phyloP scores from a whole-genome alignment of 2,113 vertebrate genomes.

The Melanotaenia duboulayi region DNA sequence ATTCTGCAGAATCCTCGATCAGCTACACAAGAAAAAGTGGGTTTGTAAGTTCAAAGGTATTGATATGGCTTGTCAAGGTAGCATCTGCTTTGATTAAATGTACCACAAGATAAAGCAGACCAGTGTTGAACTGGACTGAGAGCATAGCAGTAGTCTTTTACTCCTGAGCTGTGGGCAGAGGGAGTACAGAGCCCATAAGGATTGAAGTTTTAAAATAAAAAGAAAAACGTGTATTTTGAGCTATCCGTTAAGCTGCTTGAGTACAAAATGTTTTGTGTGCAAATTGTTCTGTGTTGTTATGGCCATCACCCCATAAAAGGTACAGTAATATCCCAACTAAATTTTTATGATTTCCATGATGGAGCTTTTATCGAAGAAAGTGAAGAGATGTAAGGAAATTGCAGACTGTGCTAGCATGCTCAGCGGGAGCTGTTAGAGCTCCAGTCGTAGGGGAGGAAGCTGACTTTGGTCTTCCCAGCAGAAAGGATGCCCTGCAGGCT shows the following conservation, averaged over 20 bases:
- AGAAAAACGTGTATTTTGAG: conserved; percentile 8
- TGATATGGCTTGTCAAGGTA: conserved; percentile 62
- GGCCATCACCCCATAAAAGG: neutral
- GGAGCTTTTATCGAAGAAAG: conserved; percentile 18
- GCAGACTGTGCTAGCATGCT: conserved; percentile 38
- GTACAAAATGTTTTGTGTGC: neutral
- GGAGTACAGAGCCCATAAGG: neutral
- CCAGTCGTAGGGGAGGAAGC: conserved; percentile 85
- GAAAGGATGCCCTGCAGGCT: conserved; percentile 77
- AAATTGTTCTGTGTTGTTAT: neutral
- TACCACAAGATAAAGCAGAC: neutral
- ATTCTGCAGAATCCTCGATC: neutral
- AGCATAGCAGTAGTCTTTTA: conserved; percentile 2
- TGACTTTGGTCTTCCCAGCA: conserved; percentile 79
- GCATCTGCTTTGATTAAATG: conserved; percentile 18
- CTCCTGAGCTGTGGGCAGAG: conserved; percentile 61
- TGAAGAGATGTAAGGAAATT: neutral
- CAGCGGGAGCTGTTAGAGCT: conserved; percentile 79
- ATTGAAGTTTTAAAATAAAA: neutral
- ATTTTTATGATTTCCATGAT: conserved; percentile 8
- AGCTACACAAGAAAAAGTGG: neutral
- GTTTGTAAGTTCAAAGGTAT: conserved; percentile 15
- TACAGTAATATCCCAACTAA: neutral
- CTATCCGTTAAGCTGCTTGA: conserved; percentile 16
- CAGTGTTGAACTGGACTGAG: neutral